phyloP scores from a whole-genome alignment of 2,888 invertebrate genomes.

The Phaedon cochleariae region DNA sequence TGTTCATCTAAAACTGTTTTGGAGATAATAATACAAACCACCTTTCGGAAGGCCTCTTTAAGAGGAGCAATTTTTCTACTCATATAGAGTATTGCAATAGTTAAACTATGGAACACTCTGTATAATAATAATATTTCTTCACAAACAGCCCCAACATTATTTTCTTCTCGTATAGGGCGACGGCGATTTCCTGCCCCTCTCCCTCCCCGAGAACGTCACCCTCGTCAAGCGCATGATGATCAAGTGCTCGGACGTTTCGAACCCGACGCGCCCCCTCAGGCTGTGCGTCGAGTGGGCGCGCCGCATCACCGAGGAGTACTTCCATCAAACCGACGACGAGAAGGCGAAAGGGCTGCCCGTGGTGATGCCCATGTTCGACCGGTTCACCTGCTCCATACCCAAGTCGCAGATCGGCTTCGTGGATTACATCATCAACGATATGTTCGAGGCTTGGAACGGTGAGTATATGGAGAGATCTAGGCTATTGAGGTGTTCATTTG shows the following conservation, averaged over 20 bases:
- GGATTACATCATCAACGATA: slow-evolving; percentile 96
- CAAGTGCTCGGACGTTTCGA: slow-evolving; percentile 98
- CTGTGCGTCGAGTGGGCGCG: slow-evolving; percentile 92
- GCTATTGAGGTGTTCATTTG: no score
- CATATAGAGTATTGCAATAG: no score
- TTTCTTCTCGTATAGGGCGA: slow-evolving; percentile 33
- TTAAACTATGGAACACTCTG: no score
- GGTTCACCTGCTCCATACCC: slow-evolving; percentile 93
- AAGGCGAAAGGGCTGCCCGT: slow-evolving; percentile 88
- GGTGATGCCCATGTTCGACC: slow-evolving; percentile 98
- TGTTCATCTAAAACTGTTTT: no score
- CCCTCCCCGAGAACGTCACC: slow-evolving; percentile 81
- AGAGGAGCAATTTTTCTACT: no score
- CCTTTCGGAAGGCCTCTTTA: no score
- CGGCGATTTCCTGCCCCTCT: slow-evolving; percentile 55
- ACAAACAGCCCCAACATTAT: not conserved
- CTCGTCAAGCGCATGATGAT: slow-evolving; percentile 96
- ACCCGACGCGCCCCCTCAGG: slow-evolving; percentile 88
- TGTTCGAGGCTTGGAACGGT: slow-evolving; percentile 98
- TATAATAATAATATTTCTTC: not conserved
- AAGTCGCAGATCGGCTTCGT: slow-evolving; percentile 98
- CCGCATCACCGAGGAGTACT: slow-evolving; percentile 97
- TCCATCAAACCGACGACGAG: slow-evolving; percentile 97
- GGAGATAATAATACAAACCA: no score
- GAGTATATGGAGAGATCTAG: slow-evolving; percentile 52